Conservation (phyloP, 2,113 vertebrate species). For the Xiphias gladius region DNA sequence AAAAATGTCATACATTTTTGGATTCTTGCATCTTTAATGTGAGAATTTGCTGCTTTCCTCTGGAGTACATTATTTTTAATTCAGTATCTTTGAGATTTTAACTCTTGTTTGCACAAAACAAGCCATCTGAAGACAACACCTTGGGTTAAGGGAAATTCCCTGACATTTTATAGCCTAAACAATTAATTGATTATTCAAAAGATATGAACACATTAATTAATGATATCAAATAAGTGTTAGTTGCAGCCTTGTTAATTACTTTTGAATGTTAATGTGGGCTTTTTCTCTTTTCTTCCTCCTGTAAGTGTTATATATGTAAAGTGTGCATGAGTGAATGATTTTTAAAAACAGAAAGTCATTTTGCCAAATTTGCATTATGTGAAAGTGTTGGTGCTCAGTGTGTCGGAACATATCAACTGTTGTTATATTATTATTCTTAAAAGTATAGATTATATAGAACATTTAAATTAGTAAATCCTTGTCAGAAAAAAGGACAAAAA, state of each 20-base stretch:
- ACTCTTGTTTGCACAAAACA: background rate
- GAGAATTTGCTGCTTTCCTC: background rate
- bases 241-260: background rate
- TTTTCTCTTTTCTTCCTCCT: background rate
- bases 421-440: background rate
- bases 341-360: background rate
- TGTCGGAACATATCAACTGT: background rate
- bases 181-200: background rate
- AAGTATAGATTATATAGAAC: background rate
- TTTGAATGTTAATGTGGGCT: background rate
- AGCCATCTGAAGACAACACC: too few species aligned
- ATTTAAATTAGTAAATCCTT: background rate
- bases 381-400: background rate
- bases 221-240: background rate
- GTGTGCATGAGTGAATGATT: background rate
- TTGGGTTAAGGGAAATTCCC: too few species aligned
- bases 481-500: background rate
- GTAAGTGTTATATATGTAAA: too few species aligned
- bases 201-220: background rate
- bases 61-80: background rate
- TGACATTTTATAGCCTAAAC: background rate
- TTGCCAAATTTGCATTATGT: background rate
- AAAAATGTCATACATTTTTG: background rate
- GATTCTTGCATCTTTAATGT: background rate
- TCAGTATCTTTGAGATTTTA: background rate